Evolutionary conservation across 2,797 vertebrate species (phyloP), one percentile per base, ranked within the genome.

Genomic region (Trichosurus vulpecula): DNA sequence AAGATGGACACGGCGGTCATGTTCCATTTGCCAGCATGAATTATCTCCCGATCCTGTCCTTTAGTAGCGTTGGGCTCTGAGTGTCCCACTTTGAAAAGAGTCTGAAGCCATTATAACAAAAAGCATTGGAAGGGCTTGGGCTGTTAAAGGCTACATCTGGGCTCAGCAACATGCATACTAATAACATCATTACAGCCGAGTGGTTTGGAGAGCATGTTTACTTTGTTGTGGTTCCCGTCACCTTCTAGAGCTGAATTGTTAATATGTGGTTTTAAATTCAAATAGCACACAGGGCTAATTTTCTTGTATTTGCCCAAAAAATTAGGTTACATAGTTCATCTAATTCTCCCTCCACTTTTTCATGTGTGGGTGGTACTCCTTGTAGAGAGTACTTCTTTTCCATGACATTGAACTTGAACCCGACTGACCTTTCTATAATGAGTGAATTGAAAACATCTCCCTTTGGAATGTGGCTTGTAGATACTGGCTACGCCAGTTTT

Each of bases 371-470:
- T 99, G 99, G 99, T 97, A 98, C 99, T 99, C 98, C 99, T 99
- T 98, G 98, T 99, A 99, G 98, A 98, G 99, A 99, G 98, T 98
- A 98, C 99, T 99, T 99, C 99, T 99, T 99, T 99, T 99, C 98
- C 99, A 98, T 99, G 99, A 99, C 99, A 99, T 99, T 99, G 99
- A 99, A 99, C 99, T 99, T 99, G 99, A 99, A 99, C 99, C 98
- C 96, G 98, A 98, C 98, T 98, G 99, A 99, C 99, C 99, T 99
- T 98, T 99, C 99, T 98, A 99, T 99, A 99, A 99, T 99, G 99
- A 99, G 99, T 99, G 99, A 99, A 99, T 99, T 99, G 99, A 99
- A 99, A 99, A 99, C 99, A 99, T 99, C 99, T 99, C 99, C 99
- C 99, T 99, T 99, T 99, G 99, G 99, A 99, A 99, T 99, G 99